phyloP scores from a whole-genome alignment of 2,113 vertebrate genomes.

The Amblyornis subalaris region DNA sequence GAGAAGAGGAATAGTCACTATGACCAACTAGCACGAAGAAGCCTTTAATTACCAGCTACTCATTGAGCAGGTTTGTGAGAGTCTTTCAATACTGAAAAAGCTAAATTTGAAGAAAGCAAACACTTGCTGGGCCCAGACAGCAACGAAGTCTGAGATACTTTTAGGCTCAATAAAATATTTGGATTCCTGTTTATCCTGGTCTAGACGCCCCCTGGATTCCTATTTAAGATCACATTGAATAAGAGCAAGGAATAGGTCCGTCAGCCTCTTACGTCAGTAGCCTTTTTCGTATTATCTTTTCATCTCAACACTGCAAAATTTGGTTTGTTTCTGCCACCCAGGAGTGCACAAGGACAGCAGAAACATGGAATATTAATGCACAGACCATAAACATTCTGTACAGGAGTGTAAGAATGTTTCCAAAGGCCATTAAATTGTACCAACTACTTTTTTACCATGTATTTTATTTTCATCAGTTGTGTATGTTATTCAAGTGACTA shows the following conservation, averaged over 20 bases:
- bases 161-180: not conserved
- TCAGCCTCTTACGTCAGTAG: not conserved
- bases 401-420: not conserved
- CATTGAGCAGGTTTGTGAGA: not conserved
- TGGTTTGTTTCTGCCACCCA: not conserved
- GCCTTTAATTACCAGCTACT: not conserved
- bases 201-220: not conserved
- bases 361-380: not conserved
- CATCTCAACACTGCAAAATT: not conserved
- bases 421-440: not conserved
- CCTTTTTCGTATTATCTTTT: not conserved
- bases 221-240: not conserved
- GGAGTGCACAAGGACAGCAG: not conserved
- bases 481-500: not conserved
- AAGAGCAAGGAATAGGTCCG: not conserved
- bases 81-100: not conserved
- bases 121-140: not conserved
- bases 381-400: not conserved
- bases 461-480: not conserved
- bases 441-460: not conserved
- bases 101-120: not conserved
- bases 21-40: not conserved
- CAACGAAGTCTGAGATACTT: not conserved
- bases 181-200: not conserved
- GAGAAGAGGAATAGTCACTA: not conserved